Evolutionary conservation across 2,888 invertebrate species (phyloP).

Genomic region (Andrena fulva): DNA sequence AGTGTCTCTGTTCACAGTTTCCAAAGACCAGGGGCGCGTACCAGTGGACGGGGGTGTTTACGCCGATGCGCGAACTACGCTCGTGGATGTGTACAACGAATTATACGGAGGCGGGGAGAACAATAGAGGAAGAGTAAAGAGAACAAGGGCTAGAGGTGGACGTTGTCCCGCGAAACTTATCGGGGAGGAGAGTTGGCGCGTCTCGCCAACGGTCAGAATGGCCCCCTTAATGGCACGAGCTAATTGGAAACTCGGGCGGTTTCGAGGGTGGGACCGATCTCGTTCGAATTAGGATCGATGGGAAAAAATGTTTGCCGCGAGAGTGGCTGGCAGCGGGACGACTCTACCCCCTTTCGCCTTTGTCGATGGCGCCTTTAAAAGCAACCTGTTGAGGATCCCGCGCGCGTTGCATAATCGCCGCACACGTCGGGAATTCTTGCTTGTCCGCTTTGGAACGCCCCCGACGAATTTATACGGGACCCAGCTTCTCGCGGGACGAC

Average conservation of each 20-base stretch:
- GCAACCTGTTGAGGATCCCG: slow-evolving; percentile 64
- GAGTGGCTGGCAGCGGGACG: background rate
- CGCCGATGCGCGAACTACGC: slow-evolving; percentile 32
- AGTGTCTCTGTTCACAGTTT: slow-evolving; percentile 6
- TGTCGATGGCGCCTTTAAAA: slow-evolving; percentile 62
- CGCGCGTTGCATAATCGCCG: slow-evolving; percentile 39
- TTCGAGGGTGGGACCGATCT: slow-evolving; percentile 17
- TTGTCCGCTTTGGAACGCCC: slow-evolving; percentile 20
- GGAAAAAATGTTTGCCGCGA: slow-evolving; percentile 35
- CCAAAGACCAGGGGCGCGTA: background rate
- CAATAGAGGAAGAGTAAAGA: background rate
- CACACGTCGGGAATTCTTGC: slow-evolving; percentile 12
- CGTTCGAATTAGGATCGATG: slow-evolving; percentile 29
- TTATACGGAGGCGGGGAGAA: slow-evolving; percentile 15
- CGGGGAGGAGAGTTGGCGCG: slow-evolving; percentile 19
- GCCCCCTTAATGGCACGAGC: slow-evolving; percentile 7
- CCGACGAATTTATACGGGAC: slow-evolving; percentile 18
- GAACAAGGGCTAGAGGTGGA: background rate
- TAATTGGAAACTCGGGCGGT: slow-evolving; percentile 21
- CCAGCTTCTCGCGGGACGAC: background rate
- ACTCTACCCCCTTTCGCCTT: slow-evolving; percentile 27
- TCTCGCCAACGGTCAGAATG: slow-evolving; percentile 16
- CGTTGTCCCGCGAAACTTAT: slow-evolving; percentile 32
- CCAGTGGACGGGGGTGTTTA: slow-evolving; percentile 31
- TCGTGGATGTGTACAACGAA: slow-evolving; percentile 39